These are phyloP conservation scores for Diabrotica virgifera DNA, from an alignment of 1,140 invertebrate species.

Conservation along the genomic window DNA sequence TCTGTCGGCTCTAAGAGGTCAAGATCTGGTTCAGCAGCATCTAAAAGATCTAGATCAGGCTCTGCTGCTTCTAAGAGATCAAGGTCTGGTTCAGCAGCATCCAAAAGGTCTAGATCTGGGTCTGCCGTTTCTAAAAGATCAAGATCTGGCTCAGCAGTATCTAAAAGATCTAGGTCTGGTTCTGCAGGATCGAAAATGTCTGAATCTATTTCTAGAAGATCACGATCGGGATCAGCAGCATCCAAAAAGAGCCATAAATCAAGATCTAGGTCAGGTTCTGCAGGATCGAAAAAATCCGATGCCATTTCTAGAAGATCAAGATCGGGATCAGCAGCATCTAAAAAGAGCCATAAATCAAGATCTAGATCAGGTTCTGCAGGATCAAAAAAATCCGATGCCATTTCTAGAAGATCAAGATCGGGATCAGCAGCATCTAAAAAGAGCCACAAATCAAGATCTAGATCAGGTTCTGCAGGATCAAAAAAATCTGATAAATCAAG, in stretches of 20 bases:
- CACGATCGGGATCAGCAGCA: constrained; percentile 32
- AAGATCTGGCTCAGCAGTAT: constrained; percentile 24
- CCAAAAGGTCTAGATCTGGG: constrained; percentile 25
- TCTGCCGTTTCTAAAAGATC: constrained; percentile 24
- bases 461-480: constrained; percentile 21
- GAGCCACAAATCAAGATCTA: constrained; percentile 24
- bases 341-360: constrained; percentile 5
- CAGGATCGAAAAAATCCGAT: constrained; percentile 31
- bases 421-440: constrained; percentile 21
- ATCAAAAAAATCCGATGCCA: constrained; percentile 24
- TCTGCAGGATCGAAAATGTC: constrained; percentile 25
- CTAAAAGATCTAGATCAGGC: constrained; percentile 37
- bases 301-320: constrained; percentile 36
- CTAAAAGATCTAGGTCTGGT: constrained; percentile 26
- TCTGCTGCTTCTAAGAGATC: constrained; percentile 44
- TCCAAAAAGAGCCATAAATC: constrained; percentile 25
- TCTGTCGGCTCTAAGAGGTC: constrained; percentile 21
- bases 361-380: constrained; percentile 25
- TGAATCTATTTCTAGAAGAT: constrained; percentile 32
- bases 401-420: constrained; percentile 39
- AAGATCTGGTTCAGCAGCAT: constrained; percentile 32
- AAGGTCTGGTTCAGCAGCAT: constrained; percentile 32
- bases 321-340: constrained; percentile 22
- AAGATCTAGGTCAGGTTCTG: constrained; percentile 27
- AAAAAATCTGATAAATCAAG: constrained; percentile 36